Percentiles rank a stretch among this genome's conserved stretches.
Evolutionary conservation across 2,888 invertebrate species (phyloP).

Genomic region (Dioctria linearis): DNA sequence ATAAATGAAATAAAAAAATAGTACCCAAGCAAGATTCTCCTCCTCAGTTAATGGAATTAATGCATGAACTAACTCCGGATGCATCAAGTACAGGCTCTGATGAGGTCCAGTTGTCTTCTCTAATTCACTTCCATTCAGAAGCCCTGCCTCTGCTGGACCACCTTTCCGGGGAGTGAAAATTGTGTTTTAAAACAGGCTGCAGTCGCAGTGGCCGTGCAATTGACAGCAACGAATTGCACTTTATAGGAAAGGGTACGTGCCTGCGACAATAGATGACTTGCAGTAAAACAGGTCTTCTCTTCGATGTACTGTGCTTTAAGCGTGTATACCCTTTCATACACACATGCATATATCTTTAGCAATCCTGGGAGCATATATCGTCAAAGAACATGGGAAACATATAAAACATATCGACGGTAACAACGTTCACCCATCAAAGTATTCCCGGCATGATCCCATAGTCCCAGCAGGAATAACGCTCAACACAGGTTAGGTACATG

Average conservation of each 20-base stretch:
- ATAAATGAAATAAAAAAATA: neutral
- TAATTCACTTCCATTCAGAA: constrained; percentile 44
- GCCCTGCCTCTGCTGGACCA: neutral
- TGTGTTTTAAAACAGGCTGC: constrained; percentile 16
- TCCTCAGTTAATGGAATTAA: constrained; percentile 39
- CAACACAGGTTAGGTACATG: neutral
- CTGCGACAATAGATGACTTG: constrained; percentile 35
- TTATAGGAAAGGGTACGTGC: constrained; percentile 14
- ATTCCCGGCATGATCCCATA: neutral
- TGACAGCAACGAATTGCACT: constrained; percentile 38
- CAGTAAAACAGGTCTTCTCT: constrained; percentile 9
- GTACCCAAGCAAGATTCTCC: neutral
- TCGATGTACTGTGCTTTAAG: too few relatives aligned
- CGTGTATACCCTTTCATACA: too few relatives aligned
- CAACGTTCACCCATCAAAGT: constrained; percentile 28
- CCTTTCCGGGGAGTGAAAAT: neutral
- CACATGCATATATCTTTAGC: too few relatives aligned
- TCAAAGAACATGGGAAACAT: constrained; percentile 11
- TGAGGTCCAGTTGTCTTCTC: constrained; percentile 41
- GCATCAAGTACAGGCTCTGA: constrained; percentile 30
- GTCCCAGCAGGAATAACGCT: constrained; percentile 15
- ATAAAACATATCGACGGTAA: constrained; percentile 29
- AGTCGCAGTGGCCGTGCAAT: constrained; percentile 20
- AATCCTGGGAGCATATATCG: neutral
- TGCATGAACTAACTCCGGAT: constrained; percentile 38